phyloP scores from a whole-genome alignment of 2,888 invertebrate species.

The Alloscopus bannaensis region DNA sequence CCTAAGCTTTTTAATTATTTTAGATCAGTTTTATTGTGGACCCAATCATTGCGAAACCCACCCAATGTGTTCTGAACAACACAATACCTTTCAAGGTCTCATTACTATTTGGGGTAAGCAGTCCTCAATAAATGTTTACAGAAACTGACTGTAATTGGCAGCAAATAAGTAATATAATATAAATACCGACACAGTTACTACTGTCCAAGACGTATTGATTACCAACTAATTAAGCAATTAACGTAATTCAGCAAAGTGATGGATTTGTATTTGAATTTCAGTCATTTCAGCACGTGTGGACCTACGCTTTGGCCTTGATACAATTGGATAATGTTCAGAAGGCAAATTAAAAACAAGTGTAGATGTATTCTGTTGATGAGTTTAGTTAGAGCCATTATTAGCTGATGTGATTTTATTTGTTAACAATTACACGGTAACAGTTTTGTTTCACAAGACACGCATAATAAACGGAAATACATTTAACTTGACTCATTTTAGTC shows the following conservation, averaged over 20 bases:
- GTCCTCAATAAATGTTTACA: not conserved
- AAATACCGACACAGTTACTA: too few relatives aligned
- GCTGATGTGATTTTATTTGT: too few relatives aligned
- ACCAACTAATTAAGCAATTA: too few relatives aligned
- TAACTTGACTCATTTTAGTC: too few relatives aligned
- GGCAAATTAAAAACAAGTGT: too few relatives aligned
- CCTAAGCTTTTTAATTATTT: not conserved
- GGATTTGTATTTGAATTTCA: not conserved
- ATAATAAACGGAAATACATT: too few relatives aligned
- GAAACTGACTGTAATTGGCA: not conserved
- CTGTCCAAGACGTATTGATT: too few relatives aligned
- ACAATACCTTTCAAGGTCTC: slow-evolving; percentile 16
- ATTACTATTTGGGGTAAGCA: not conserved
- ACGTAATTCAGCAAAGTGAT: not conserved
- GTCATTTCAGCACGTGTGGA: slow-evolving; percentile 42
- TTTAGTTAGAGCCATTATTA: too few relatives aligned
- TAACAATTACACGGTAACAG: too few relatives aligned
- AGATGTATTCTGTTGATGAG: too few relatives aligned
- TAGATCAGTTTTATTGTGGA: slow-evolving; percentile 45
- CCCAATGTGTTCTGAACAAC: not conserved
- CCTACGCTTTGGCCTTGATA: slow-evolving; percentile 37
- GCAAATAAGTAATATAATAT: not conserved
- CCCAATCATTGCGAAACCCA: slow-evolving; percentile 34
- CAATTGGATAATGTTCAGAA: slow-evolving; percentile 29
- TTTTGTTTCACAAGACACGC: too few relatives aligned